Evolutionary conservation across 2,888 invertebrate species (phyloP).

Genomic region (Ophonus ardosiacus): DNA sequence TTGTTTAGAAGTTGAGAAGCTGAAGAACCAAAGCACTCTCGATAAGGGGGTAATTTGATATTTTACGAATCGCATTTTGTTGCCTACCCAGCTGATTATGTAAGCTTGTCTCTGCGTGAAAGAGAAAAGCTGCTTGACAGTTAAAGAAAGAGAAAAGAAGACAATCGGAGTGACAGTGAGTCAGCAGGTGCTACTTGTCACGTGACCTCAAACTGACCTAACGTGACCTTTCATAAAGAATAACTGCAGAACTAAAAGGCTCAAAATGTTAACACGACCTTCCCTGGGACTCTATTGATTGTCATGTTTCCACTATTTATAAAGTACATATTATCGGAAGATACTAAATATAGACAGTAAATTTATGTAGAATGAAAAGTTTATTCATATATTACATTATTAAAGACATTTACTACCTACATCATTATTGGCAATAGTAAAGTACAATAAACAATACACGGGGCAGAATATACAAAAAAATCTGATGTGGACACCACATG

Average conservation of each 20-base stretch:
- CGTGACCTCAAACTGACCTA: constrained; percentile 3
- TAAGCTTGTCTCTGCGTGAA: not conserved
- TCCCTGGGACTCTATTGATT: not conserved
- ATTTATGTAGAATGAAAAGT: not conserved
- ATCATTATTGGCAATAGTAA: not conserved
- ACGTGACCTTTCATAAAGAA: constrained; percentile 4
- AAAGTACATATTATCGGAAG: not conserved
- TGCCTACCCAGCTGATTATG: not conserved
- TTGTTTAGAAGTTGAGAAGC: not conserved
- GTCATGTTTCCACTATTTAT: not conserved
- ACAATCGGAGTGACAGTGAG: constrained; percentile 20
- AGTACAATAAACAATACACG: no score
- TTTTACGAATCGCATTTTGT: not conserved
- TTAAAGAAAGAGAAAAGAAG: not conserved
- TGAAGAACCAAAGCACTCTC: not conserved
- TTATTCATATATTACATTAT: not conserved
- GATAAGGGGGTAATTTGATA: not conserved
- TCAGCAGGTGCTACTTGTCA: not conserved
- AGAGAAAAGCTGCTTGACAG: no score
- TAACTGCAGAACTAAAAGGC: not conserved
- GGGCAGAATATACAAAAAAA: no score
- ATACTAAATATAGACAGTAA: not conserved
- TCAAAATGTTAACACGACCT: not conserved
- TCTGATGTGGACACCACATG: no score
- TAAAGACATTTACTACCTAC: not conserved